Conservation (phyloP, 2,797 vertebrate genomes). For the Hirundo rustica region DNA sequence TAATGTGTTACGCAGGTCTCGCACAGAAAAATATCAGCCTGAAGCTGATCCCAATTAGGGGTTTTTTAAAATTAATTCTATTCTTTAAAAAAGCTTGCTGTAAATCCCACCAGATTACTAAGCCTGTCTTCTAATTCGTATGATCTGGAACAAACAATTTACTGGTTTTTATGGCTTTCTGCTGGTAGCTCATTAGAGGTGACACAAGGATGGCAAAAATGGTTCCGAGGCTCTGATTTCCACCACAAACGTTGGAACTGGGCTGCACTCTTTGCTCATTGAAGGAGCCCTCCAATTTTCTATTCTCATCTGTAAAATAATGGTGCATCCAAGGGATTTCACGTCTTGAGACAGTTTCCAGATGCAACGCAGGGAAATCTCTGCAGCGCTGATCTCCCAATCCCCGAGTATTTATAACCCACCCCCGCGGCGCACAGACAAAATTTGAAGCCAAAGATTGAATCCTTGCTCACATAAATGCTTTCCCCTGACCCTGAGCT, state of each 20-base stretch:
- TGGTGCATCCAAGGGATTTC: neutral
- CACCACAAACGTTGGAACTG: neutral
- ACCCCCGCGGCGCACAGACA: accelerated
- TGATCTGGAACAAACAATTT: neutral
- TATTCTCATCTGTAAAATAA: neutral
- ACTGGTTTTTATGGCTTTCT: neutral
- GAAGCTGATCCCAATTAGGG: neutral
- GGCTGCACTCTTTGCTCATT: neutral
- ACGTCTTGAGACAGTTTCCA: neutral
- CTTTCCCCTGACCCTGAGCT: neutral
- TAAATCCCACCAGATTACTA: neutral
- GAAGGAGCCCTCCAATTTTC: neutral
- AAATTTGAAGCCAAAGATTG: neutral
- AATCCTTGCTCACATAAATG: neutral
- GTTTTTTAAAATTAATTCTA: neutral
- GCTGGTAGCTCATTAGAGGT: neutral
- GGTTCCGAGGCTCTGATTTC: neutral
- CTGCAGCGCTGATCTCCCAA: neutral
- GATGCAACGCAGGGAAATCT: neutral
- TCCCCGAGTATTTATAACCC: neutral
- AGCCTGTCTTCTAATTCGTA: neutral
- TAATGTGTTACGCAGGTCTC: neutral
- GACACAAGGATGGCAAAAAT: neutral
- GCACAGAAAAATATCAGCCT: neutral
- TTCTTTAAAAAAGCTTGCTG: neutral